Conservation (phyloP, 1,140 invertebrate genomes). For the Halictus rubicundus region DNA sequence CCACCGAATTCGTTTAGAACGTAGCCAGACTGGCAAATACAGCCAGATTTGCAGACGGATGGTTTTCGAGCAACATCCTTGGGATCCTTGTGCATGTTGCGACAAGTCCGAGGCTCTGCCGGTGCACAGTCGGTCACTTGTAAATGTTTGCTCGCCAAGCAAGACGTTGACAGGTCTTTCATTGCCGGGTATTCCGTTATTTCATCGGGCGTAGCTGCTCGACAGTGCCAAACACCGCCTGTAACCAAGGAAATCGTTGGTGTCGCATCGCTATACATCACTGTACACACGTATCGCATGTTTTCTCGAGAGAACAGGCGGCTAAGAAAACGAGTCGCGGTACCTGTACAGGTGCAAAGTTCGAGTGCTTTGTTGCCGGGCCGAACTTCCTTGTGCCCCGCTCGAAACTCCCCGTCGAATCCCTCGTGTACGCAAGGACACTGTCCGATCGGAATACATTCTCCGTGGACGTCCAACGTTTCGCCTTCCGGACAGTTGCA, state of each 20-base stretch:
- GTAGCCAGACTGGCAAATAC: slow-evolving; percentile 88
- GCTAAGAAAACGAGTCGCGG: neutral
- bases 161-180: slow-evolving; percentile 82
- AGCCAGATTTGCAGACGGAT: slow-evolving; percentile 87
- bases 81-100: slow-evolving; percentile 86
- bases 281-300: too few species aligned
- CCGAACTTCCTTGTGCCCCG: slow-evolving; percentile 88
- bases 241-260: neutral
- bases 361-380: slow-evolving; percentile 84
- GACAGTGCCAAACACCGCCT: slow-evolving; percentile 85
- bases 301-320: too few species aligned
- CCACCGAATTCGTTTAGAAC: slow-evolving; percentile 86
- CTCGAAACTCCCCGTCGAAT: slow-evolving; percentile 83
- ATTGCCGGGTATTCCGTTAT: slow-evolving; percentile 83
- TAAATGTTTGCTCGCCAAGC: slow-evolving; percentile 83
- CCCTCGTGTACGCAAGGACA: slow-evolving; percentile 90
- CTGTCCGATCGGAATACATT: slow-evolving; percentile 88
- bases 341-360: slow-evolving; percentile 87
- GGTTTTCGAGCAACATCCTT: slow-evolving; percentile 68
- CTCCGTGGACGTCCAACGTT: slow-evolving; percentile 85
- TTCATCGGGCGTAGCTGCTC: slow-evolving; percentile 83
- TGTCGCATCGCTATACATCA: neutral
- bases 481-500: slow-evolving; percentile 91
- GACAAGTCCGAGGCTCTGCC: slow-evolving; percentile 88
- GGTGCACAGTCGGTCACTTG: slow-evolving; percentile 90